Evolutionary conservation across 2,888 invertebrate genomes (phyloP).

Genomic region (Cerceris ruficornis): DNA sequence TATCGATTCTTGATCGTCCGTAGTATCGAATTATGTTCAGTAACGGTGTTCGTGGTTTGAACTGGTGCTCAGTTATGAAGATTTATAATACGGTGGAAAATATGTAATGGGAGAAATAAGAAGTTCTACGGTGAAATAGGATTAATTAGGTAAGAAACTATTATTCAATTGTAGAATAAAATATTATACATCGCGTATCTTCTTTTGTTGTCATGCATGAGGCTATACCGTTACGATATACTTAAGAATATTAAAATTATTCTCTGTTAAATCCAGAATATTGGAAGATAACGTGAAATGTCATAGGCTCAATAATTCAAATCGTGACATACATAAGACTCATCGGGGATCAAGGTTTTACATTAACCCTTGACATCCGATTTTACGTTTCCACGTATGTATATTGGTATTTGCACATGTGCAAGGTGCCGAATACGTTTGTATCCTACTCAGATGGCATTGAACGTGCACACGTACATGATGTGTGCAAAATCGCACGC

Average conservation of each 20-base stretch:
- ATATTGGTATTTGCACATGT: not conserved
- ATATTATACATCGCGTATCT: too few species aligned
- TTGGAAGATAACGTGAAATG: constrained; percentile 1
- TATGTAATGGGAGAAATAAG: too few species aligned
- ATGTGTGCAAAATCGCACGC: constrained; percentile 48
- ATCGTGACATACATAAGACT: not conserved
- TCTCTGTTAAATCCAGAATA: not conserved
- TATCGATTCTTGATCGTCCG: not conserved
- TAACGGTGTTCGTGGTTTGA: not conserved
- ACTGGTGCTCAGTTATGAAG: too few species aligned
- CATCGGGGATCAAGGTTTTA: not conserved
- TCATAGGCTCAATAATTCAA: constrained; percentile 5
- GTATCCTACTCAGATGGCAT: constrained; percentile 35
- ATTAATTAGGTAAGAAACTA: too few species aligned
- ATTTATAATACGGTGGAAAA: too few species aligned
- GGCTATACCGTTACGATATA: too few species aligned
- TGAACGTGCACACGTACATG: constrained; percentile 40
- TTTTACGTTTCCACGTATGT: not conserved
- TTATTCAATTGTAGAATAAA: too few species aligned
- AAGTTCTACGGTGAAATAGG: too few species aligned
- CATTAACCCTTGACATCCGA: not conserved
- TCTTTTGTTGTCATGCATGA: too few species aligned
- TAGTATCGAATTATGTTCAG: not conserved
- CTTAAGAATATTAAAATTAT: too few species aligned
- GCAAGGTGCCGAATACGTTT: constrained; percentile 18